Conservation (phyloP, 2,888 invertebrate species). For the Serrognathus titanus region DNA sequence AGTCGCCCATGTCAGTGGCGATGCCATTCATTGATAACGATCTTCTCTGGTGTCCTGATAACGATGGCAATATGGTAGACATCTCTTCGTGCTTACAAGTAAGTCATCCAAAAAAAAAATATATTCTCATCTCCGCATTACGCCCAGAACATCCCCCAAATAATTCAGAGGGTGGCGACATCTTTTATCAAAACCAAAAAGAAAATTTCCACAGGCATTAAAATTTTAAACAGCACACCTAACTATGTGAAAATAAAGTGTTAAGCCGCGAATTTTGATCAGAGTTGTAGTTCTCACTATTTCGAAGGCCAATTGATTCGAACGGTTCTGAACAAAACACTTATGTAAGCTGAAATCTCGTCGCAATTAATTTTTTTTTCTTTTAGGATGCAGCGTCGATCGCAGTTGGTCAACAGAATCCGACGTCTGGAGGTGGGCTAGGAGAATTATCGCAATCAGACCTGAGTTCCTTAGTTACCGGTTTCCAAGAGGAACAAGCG, state of each 20-base stretch:
- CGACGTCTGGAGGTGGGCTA: slow-evolving; percentile 50
- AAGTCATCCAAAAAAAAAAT: slow-evolving; percentile 12
- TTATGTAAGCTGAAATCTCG: neutral
- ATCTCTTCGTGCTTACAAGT: slow-evolving; percentile 86
- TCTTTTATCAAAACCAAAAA: neutral
- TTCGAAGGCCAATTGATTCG: no score
- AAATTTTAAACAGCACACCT: no score
- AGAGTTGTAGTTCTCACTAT: no score
- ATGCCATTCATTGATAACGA: slow-evolving; percentile 97
- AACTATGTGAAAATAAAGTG: no score
- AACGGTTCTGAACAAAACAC: no score
- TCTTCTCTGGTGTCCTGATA: slow-evolving; percentile 90
- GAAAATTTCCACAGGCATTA: neutral
- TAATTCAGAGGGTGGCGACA: no score
- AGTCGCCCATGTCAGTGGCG: slow-evolving; percentile 64
- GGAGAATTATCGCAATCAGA: slow-evolving; percentile 72
- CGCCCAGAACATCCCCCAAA: neutral
- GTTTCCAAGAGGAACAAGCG: slow-evolving; percentile 53
- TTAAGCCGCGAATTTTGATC: no score
- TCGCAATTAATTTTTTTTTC: neutral
- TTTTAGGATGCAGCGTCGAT: slow-evolving; percentile 63
- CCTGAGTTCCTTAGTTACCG: slow-evolving; percentile 66
- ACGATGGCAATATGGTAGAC: slow-evolving; percentile 92
- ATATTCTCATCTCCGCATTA: neutral
- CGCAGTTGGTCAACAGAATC: slow-evolving; percentile 53